phyloP scores from a whole-genome alignment of 2,797 vertebrate genomes.

The Argyrosomus regius region DNA sequence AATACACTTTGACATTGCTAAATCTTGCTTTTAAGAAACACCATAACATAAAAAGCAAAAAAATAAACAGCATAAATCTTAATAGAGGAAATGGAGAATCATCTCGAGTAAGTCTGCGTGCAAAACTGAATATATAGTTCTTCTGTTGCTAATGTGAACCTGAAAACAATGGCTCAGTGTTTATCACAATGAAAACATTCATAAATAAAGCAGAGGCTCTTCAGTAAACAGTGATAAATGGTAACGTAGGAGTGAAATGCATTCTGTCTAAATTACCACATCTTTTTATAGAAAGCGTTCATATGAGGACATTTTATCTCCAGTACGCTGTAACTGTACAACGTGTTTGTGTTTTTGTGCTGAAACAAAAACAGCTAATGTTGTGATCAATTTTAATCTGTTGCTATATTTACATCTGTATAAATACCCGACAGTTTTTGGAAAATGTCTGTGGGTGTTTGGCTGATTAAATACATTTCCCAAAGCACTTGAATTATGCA shows the following conservation, averaged over 20 bases:
- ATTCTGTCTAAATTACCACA: constrained; percentile 19
- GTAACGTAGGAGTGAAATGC: constrained; percentile 49
- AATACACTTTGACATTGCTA: not conserved
- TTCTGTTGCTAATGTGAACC: constrained; percentile 6
- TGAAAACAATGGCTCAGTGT: constrained; percentile 24
- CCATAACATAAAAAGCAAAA: not conserved
- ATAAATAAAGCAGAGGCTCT: constrained; percentile 48
- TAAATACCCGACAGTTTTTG: constrained; percentile 56
- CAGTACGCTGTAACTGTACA: not conserved
- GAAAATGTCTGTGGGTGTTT: constrained; percentile 72
- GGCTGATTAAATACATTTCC: constrained; percentile 59
- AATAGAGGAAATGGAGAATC: not conserved
- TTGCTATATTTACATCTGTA: constrained; percentile 58
- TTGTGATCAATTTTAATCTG: constrained; percentile 34
- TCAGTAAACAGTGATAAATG: constrained; percentile 53
- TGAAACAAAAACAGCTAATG: not conserved
- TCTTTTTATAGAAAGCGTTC: constrained; percentile 14
- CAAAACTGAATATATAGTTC: constrained; percentile 12
- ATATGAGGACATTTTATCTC: not conserved
- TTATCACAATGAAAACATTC: constrained; percentile 30
- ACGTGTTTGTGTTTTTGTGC: constrained; percentile 10
- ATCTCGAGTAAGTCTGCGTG: constrained; percentile 6
- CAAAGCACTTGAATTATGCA: constrained; percentile 60
- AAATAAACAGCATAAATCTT: not conserved
- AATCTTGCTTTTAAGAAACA: not conserved